Evolutionary conservation across 2,888 invertebrate genomes (phyloP), one percentile per base, ranked within the genome.

Genomic region (Leptodirus hochenwartii): DNA sequence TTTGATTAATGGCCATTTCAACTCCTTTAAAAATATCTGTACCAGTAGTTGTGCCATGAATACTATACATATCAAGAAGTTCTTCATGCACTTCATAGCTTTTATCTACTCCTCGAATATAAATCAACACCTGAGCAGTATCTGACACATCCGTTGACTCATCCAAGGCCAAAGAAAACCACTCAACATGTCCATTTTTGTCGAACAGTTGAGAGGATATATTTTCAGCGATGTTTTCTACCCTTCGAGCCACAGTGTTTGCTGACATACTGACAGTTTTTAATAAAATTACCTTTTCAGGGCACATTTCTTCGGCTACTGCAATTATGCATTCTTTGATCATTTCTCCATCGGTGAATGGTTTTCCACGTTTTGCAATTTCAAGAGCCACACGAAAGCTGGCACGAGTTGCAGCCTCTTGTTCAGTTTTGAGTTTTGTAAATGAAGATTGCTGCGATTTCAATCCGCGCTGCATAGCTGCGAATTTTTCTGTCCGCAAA

Each of bases 291-390:
- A 31, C 35, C 33, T 42, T 41, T 35, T 44, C 39, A 16, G 42
- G 39, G 34, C 35, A 42, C 24, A 35, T 35, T 39, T 40, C 40
- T 35, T 40, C 37, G 20, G 40, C 39, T 33, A 35, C 37, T 33
- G 35, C 38, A 36, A 40, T 39, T 28, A 44, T n/a, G 35, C 43
- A 43, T 37, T 40, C 34, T 41, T 43, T 43, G 23, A 41, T 38
- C 29, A 43, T 29, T 35, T 44, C 35, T 22, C 25, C 23, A 32
- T 35, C 31, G 25, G 35, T 37, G 17, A 42, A 46, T 29, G 23
- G 27, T 30, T 33, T 35, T 17, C 29, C 39, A 38, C 32, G 34
- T 39, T 38, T 38, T 32, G 37, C 39, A 8, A 41, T 32, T 38
- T n/a, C n/a, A n/a, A n/a, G n/a, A n/a, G n/a, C n/a, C 37, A 38